These are phyloP conservation scores for Hirtodrosophila duncani DNA, from an alignment of 2,888 invertebrate species.

Conservation along the genomic window DNA sequence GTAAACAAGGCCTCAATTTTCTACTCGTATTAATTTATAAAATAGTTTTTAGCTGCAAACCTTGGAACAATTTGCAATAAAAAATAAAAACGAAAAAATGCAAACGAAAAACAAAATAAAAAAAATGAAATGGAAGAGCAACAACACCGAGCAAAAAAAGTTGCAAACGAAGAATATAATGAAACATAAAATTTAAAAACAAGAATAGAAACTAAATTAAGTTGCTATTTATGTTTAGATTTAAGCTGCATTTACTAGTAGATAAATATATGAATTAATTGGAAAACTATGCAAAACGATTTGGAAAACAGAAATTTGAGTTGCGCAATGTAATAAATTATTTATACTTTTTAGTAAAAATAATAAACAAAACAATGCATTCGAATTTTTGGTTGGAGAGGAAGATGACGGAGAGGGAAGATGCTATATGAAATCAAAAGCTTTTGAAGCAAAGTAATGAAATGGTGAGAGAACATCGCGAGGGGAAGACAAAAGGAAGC, in stretches of 20 bases:
- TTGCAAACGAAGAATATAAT: slow-evolving; percentile 12
- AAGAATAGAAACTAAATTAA: slow-evolving; percentile 49
- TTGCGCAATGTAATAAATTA: slow-evolving; percentile 51
- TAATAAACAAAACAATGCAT: slow-evolving; percentile 29
- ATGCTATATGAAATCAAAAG: too few relatives aligned
- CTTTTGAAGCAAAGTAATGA: too few relatives aligned
- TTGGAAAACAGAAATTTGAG: slow-evolving; percentile 1
- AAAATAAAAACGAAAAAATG: slow-evolving; percentile 1
- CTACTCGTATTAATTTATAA: slow-evolving; percentile 15
- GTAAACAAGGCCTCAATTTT: slow-evolving; percentile 58
- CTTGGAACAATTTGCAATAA: slow-evolving; percentile 27
- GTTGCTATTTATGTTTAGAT: slow-evolving; percentile 72
- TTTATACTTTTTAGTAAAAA: slow-evolving; percentile 54
- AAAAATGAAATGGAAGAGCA: slow-evolving; percentile 7
- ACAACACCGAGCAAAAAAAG: slow-evolving; percentile 17
- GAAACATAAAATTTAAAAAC: slow-evolving; percentile 17
- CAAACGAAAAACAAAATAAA: slow-evolving; percentile 4
- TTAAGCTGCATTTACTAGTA: slow-evolving; percentile 78
- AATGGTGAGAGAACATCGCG: too few relatives aligned
- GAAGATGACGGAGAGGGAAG: too few relatives aligned
- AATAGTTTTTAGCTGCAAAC: slow-evolving; percentile 41
- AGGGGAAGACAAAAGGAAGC: too few relatives aligned
- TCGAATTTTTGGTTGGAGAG: too few relatives aligned
- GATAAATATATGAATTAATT: slow-evolving; percentile 51
- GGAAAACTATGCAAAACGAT: slow-evolving; percentile 13